Percentiles rank a stretch among this genome's conserved stretches.
Evolutionary conservation across 2,797 vertebrate genomes (phyloP).

Genomic region (Carcharodon carcharias): DNA sequence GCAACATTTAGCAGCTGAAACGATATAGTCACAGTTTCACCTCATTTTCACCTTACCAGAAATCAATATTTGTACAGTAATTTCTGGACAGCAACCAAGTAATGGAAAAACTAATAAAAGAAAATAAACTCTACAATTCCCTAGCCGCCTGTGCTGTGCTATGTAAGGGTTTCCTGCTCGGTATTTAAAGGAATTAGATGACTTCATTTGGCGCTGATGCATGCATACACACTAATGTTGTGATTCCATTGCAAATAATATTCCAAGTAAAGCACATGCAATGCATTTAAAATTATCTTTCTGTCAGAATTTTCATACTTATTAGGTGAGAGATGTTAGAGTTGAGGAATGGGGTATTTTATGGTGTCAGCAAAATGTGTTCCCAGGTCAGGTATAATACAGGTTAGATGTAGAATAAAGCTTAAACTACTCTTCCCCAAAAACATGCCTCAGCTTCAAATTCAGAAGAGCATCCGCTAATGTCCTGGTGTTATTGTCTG

Average conservation of each 20-base stretch:
- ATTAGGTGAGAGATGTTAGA: neutral
- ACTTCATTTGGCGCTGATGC: conserved; percentile 31
- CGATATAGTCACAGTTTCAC: conserved; percentile 16
- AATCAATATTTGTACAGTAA: conserved; percentile 38
- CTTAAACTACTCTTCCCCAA: neutral
- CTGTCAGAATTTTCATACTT: neutral
- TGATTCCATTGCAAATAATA: conserved; percentile 23
- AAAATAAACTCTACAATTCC: conserved; percentile 37
- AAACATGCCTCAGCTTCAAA: neutral
- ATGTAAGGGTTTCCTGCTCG: conserved; percentile 18
- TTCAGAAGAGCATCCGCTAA: neutral
- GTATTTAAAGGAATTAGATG: neutral
- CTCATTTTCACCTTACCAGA: conserved; percentile 34
- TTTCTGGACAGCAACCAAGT: conserved; percentile 34
- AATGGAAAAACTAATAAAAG: conserved; percentile 38
- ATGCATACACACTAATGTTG: neutral
- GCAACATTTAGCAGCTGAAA: neutral
- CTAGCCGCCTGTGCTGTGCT: conserved; percentile 19
- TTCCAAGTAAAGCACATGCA: neutral
- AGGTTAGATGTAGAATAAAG: neutral
- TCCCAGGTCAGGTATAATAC: neutral
- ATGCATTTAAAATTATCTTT: neutral
- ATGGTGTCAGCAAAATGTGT: neutral
- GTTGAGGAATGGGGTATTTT: neutral
- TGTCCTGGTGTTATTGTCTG: neutral